Evolutionary conservation across 1,140 invertebrate genomes (phyloP).

Genomic region (Drosophila mauritiana): DNA sequence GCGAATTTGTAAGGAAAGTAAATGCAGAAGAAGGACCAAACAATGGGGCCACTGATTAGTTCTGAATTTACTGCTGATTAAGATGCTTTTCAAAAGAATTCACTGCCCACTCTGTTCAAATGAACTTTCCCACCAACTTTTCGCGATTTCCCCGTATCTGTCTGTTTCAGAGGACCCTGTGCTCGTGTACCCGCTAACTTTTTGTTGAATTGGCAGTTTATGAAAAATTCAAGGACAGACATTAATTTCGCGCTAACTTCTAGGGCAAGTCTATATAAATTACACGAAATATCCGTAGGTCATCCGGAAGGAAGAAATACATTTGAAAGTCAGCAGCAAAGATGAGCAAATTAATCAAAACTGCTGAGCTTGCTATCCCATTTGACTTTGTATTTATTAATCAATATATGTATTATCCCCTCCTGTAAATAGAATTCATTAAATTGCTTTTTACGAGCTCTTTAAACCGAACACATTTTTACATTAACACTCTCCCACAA

Average conservation of each 20-base stretch:
- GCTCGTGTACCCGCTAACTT: constrained; percentile 46
- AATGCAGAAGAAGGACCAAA: constrained; percentile 31
- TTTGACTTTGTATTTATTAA: constrained; percentile 16
- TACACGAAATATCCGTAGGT: constrained; percentile 33
- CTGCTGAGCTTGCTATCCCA: constrained; percentile 33
- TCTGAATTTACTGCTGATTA: constrained; percentile 83
- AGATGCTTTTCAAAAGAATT: constrained; percentile 73
- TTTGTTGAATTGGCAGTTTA: constrained; percentile 78
- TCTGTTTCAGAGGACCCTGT: constrained; percentile 11
- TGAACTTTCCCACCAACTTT: constrained; percentile 67
- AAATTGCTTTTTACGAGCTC: background rate
- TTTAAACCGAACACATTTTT: background rate
- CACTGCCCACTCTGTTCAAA: constrained; percentile 20
- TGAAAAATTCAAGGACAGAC: constrained; percentile 76
- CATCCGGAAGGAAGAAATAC: constrained; percentile 35
- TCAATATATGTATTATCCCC: background rate
- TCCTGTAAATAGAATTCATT: background rate
- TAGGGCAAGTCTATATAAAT: constrained; percentile 47
- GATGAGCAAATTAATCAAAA: constrained; percentile 62
- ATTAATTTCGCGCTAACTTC: constrained; percentile 66
- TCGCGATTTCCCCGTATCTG: constrained; percentile 20
- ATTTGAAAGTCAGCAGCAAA: constrained; percentile 57
- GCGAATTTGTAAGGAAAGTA: background rate
- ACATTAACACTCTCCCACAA: background rate
- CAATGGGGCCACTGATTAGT: constrained; percentile 79